phyloP scores from a whole-genome alignment of 2,113 vertebrate genomes.

The Vireo altiloquus region DNA sequence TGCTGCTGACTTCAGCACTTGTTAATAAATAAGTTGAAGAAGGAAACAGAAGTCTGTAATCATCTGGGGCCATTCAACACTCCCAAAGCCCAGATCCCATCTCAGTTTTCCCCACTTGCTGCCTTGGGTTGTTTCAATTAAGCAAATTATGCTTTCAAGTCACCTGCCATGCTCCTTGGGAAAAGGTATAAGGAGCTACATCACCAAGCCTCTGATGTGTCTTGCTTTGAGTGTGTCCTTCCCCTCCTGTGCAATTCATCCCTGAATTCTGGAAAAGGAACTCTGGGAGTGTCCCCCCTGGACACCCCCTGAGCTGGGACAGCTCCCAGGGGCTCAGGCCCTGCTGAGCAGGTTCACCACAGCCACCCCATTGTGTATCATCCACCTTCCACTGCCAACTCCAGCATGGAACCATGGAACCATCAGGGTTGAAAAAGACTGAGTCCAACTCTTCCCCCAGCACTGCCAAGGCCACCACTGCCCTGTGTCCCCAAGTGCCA shows the following conservation, averaged over 20 bases:
- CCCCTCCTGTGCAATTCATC: neutral
- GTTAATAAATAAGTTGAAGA: neutral
- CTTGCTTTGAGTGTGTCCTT: neutral
- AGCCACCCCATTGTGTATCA: accelerated
- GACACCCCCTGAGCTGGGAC: accelerated
- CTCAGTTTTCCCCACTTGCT: neutral
- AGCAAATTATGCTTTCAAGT: neutral
- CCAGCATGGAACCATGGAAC: accelerated
- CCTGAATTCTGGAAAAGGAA: neutral
- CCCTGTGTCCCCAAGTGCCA: accelerated
- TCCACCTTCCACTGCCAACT: neutral
- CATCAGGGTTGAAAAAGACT: accelerated
- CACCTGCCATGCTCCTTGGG: neutral
- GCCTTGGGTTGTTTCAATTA: neutral
- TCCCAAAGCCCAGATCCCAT: neutral
- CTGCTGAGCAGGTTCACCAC: accelerated
- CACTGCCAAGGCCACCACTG: neutral
- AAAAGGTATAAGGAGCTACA: neutral
- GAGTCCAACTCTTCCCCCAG: neutral
- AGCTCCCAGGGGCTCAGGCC: neutral
- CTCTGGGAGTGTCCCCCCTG: accelerated
- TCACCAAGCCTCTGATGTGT: neutral
- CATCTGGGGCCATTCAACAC: neutral
- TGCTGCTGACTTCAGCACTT: neutral
- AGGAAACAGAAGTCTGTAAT: neutral